Base-by-base conservation (phyloP, 2,888 invertebrate genomes). In the Melinaea marsaeus region DNA sequence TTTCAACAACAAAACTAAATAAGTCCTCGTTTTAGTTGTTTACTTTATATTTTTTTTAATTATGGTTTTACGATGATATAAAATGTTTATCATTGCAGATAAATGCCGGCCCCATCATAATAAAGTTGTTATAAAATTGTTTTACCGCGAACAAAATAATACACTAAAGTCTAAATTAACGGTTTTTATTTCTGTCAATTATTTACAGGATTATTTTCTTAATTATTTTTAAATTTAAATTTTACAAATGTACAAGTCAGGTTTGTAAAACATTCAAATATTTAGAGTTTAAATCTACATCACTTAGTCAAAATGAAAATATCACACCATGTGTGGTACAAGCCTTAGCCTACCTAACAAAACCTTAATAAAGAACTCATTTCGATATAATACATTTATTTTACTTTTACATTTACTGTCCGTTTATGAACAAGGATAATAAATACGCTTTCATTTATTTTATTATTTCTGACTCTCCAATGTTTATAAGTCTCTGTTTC, bases 401-500 rank as follows among this genome's bases (percentile, higher is more conserved):
- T 42, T 9, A 9, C 11, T 42, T 42, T 9, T 42, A 6, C 11
- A 9, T 42, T 9, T 42, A 42, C 42, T 42, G 9, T 42, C 42
- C 7, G 42, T 42, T 42, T 42, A 3, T 42, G 42, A 42, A 32
- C 51, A 51, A 7, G 51, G 22, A 51, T 32, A 13, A 51, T 51
- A 51, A 51, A 51, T 32, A 32, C 22, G 32, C 32, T 51, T 42
- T 42, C 32, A 32, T n/a, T 51, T 51, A 51, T 51, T 51, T 51
- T 51, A 51, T 22, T 51, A 62, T 57, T 57, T 58, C 58, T 57
- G 62, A 54, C 51, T 54, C 32, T 6, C 51, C 42, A n/a, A 11
- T 42, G 37, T 61, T 61, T 61, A 55, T 11, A 51, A 55, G 54
- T 13, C 79, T 75, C 80, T 73, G 51, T 59, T 60, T 65, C 75